Conservation (phyloP, 2,888 invertebrate species). For the Diabrotica balteata region DNA sequence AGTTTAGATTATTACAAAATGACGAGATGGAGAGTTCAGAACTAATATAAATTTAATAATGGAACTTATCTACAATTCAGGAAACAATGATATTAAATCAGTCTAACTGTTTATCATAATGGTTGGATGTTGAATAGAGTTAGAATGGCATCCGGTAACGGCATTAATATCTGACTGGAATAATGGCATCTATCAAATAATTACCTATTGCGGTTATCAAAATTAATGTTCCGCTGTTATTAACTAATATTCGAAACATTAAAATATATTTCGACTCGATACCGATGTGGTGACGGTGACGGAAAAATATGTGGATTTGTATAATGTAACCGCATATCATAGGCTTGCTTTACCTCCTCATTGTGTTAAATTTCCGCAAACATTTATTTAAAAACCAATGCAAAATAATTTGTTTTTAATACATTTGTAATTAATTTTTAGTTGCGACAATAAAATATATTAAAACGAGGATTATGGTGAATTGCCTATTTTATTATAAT, state of each 20-base stretch:
- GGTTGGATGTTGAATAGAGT: constrained; percentile 6
- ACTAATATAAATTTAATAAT: constrained; percentile 30
- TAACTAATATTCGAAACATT: not conserved
- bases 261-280: not conserved
- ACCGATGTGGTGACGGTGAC: too few relatives aligned
- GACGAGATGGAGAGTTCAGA: constrained; percentile 18
- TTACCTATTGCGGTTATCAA: constrained; percentile 21
- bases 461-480: too few relatives aligned
- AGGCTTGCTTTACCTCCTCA: too few relatives aligned
- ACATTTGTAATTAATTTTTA: too few relatives aligned
- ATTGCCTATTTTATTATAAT: too few relatives aligned
- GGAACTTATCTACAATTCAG: constrained; percentile 26
- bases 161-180: constrained; percentile 25
- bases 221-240: constrained; percentile 6
- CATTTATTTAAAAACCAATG: too few relatives aligned
- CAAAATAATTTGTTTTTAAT: too few relatives aligned
- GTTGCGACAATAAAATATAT: too few relatives aligned
- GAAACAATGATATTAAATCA: constrained; percentile 29
- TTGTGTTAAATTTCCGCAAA: too few relatives aligned
- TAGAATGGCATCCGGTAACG: constrained; percentile 19
- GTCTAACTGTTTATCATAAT: constrained; percentile 31
- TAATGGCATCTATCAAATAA: constrained; percentile 21
- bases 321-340: too few relatives aligned
- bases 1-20: constrained; percentile 24
- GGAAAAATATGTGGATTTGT: too few relatives aligned